phyloP scores from a whole-genome alignment of 2,888 invertebrate species.

The Drosophila pseudotalamancana region DNA sequence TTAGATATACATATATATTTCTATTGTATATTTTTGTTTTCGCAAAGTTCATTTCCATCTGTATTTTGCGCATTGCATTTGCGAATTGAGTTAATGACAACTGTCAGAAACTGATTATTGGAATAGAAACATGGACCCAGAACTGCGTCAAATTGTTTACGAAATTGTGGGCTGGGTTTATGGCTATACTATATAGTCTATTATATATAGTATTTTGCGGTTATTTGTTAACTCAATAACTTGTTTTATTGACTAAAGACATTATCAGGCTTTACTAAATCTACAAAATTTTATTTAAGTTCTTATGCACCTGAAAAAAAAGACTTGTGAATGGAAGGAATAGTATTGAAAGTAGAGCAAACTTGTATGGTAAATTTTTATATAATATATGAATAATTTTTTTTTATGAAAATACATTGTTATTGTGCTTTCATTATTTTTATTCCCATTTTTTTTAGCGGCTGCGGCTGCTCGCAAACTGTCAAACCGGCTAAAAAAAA shows the following conservation, averaged over 20 bases:
- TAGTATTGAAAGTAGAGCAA: slow-evolving; percentile 9
- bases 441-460: slow-evolving; percentile 28
- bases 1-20: not conserved
- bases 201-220: not conserved
- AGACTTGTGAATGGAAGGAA: not conserved
- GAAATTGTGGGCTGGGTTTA: slow-evolving; percentile 28
- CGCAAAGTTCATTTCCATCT: slow-evolving; percentile 32
- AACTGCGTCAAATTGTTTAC: slow-evolving; percentile 50
- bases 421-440: slow-evolving; percentile 40
- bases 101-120: slow-evolving; percentile 52
- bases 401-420: slow-evolving; percentile 51
- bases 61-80: slow-evolving; percentile 68
- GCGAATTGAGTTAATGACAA: slow-evolving; percentile 69
- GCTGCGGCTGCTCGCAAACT: slow-evolving; percentile 73
- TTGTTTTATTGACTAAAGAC: slow-evolving; percentile 3
- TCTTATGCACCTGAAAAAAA: slow-evolving; percentile 1
- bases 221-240: slow-evolving; percentile 10
- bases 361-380: slow-evolving; percentile 20
- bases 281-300: not conserved
- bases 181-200: not conserved
- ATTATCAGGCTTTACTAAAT: not conserved
- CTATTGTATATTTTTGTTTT: slow-evolving; percentile 22
- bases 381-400: slow-evolving; percentile 46
- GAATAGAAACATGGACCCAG: slow-evolving; percentile 38
- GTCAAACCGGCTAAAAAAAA: slow-evolving; percentile 58